These are phyloP conservation scores for Fregata magnificens DNA, from an alignment of 2,113 vertebrate genomes.

Conservation along the genomic window DNA sequence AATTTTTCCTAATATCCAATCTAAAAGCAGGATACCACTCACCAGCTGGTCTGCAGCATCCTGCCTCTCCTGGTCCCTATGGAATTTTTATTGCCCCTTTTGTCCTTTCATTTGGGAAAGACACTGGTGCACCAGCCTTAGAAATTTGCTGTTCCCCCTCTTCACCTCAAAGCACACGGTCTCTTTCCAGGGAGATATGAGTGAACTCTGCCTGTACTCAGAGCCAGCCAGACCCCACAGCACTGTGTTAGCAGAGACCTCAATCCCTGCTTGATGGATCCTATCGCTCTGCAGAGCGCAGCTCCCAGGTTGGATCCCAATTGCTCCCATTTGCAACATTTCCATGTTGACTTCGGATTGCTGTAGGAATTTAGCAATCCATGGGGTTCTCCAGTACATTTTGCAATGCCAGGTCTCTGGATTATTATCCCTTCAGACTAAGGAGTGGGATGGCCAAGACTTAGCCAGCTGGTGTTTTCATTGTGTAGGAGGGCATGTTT, in stretches of 20 bases:
- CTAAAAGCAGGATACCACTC: not conserved
- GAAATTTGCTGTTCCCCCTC: not conserved
- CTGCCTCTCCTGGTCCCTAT: not conserved
- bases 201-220: not conserved
- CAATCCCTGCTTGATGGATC: not conserved
- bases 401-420: not conserved
- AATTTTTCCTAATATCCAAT: not conserved
- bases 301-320: not conserved
- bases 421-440: not conserved
- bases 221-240: not conserved
- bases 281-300: not conserved
- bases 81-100: not conserved
- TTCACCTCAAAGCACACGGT: not conserved
- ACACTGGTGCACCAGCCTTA: not conserved
- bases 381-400: not conserved
- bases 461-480: constrained; percentile 22
- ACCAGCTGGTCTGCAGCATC: not conserved
- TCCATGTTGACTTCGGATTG: not conserved
- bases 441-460: not conserved
- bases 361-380: not conserved
- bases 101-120: not conserved
- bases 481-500: not conserved
- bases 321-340: not conserved
- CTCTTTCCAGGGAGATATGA: not conserved
- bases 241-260: not conserved